Conservation (phyloP, 1,140 invertebrate genomes). For the Diorhabda elongata region DNA sequence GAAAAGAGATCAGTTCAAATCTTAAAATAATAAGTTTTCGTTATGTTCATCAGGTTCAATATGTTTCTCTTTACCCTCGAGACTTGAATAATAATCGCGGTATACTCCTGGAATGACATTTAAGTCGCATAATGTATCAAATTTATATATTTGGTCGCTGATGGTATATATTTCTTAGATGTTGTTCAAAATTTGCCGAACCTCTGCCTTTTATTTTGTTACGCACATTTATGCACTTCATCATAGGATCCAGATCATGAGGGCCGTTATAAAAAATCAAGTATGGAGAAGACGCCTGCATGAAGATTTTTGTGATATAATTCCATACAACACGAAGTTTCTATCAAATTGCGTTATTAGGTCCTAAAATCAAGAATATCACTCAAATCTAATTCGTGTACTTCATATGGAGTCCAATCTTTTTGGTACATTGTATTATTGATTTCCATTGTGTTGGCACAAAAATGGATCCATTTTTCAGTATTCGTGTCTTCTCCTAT, state of each 20-base stretch:
- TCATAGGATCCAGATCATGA: neutral
- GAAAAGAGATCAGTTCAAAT: neutral
- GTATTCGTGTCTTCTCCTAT: no score
- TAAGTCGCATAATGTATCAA: neutral
- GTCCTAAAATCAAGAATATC: no score
- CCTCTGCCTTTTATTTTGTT: neutral
- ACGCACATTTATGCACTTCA: neutral
- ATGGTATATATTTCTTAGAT: no score
- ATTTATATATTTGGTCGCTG: no score
- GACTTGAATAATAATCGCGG: neutral
- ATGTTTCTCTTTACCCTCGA: neutral
- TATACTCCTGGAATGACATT: neutral
- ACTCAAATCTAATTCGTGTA: no score
- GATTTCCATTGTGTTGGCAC: no score
- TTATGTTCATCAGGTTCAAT: neutral
- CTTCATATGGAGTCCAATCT: no score
- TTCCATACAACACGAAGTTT: neutral
- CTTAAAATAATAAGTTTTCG: neutral
- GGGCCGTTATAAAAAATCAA: neutral
- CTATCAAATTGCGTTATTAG: neutral
- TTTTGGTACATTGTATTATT: no score
- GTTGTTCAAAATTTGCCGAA: neutral
- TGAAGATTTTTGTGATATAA: neutral
- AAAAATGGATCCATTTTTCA: no score
- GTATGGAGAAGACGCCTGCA: neutral